Evolutionary conservation across 2,113 vertebrate species (phyloP), one percentile per base, ranked within the genome.

Genomic region (Loxodonta africana): DNA sequence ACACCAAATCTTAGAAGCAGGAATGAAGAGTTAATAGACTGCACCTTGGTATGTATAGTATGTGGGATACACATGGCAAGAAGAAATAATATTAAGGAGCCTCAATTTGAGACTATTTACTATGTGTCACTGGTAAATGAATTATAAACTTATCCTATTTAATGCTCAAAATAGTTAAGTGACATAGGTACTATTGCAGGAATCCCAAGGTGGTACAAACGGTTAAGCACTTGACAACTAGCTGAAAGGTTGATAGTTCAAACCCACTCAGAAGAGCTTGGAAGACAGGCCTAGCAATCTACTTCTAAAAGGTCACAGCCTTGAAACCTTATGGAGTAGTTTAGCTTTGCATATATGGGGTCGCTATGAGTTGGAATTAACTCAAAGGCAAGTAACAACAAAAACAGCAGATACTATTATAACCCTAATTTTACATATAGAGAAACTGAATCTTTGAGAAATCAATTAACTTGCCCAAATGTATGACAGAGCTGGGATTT

Each of bases 101-200:
- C 30, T 84, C 96, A 90, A 90, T 94, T 28, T 96, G 28, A 80
- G 44, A 71, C 10, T 41, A 84, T 15, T 63, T 83, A 77, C 6
- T 33, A 92, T 33, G 8, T 73, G 8, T 48, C 48, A 81, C 18
- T 89, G 44, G 17, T 81, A 90, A 67, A 4, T 69, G 76, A 93
- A 71, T 30, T 14, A 4, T n/a, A 90, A 60, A 60, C 46, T 62
- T 41, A 85, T 51, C 37, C 73, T 2, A 88, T 30, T 87, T 73
- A 90, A 86, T 63, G 10, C 44, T 93, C 33, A n/a, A 51, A 90
- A 83, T 37, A 84, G 80, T 7, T 20, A 88, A 84, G 7, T 33
- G 33, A 65, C 46, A 89, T n/a, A 74, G 26, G 25, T 1, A 57
- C 4, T 93, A 86, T 14, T 33, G 33, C 4, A 33, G 65, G 65